These are phyloP conservation scores for Neoscelio sp. DNA, from an alignment of 2,888 invertebrate genomes.

Conservation along the genomic window DNA sequence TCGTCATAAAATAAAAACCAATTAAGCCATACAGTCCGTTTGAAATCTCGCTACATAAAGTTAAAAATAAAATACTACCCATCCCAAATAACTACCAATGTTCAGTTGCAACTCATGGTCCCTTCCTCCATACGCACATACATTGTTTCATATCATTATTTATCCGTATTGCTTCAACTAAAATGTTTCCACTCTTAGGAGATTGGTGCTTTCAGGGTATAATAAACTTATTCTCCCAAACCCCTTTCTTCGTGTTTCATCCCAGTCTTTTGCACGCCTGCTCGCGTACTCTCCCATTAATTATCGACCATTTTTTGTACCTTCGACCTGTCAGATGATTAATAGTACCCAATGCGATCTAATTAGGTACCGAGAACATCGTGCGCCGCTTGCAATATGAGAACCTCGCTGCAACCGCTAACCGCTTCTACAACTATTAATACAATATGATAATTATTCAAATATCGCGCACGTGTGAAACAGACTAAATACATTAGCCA, in stretches of 20 bases:
- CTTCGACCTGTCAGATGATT: slow-evolving; percentile 72
- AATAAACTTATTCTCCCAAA: slow-evolving; percentile 61
- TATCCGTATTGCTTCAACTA: slow-evolving; percentile 42
- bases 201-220: slow-evolving; percentile 58
- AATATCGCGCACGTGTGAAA: slow-evolving; percentile 16
- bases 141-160: slow-evolving; percentile 37
- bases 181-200: slow-evolving; percentile 52
- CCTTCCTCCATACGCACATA: slow-evolving; percentile 1
- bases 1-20: slow-evolving; percentile 16
- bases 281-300: slow-evolving; percentile 59
- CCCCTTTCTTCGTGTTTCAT: slow-evolving; percentile 48
- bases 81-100: slow-evolving; percentile 6
- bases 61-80: slow-evolving; percentile 25
- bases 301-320: slow-evolving; percentile 62
- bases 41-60: slow-evolving; percentile 7
- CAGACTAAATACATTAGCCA: background rate
- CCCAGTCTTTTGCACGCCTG: slow-evolving; percentile 43
- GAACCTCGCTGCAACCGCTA: slow-evolving; percentile 9
- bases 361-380: slow-evolving; percentile 72
- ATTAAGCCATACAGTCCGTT: background rate
- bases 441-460: slow-evolving; percentile 26
- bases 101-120: slow-evolving; percentile 8
- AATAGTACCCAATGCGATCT: slow-evolving; percentile 75
- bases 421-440: slow-evolving; percentile 18
- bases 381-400: slow-evolving; percentile 44